phyloP scores from a whole-genome alignment of 2,113 vertebrate species.

The Pholis gunnellus region DNA sequence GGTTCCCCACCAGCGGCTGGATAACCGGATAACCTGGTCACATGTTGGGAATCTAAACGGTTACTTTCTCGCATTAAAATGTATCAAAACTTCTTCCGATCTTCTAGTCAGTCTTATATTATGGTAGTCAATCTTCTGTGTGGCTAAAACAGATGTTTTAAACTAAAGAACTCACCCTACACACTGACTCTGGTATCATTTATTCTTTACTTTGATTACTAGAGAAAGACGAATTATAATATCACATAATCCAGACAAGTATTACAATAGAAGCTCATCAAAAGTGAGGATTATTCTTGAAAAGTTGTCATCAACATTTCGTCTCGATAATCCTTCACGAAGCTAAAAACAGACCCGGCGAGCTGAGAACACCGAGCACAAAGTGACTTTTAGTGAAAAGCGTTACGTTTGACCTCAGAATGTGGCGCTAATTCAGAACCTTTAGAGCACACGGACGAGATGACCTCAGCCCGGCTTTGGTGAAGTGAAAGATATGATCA shows the following conservation, averaged over 20 bases:
- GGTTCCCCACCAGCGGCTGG: too few relatives aligned
- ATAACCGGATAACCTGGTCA: not conserved
- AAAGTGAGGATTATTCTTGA: not conserved
- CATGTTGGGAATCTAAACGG: not conserved
- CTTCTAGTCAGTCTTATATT: too few relatives aligned
- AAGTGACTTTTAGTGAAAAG: not conserved
- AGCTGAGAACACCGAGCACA: not conserved
- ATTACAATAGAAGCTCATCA: not conserved
- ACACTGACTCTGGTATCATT: not conserved
- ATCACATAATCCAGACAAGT: not conserved
- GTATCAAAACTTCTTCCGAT: too few relatives aligned
- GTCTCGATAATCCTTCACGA: not conserved
- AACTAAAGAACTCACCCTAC: not conserved
- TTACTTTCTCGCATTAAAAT: not conserved
- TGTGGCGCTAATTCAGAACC: not conserved
- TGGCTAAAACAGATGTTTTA: too few relatives aligned
- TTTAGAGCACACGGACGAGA: not conserved
- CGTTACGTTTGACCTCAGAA: slow-evolving; percentile 38
- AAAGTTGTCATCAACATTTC: not conserved
- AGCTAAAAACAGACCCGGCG: not conserved
- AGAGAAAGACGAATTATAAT: not conserved
- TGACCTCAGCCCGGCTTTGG: not conserved
- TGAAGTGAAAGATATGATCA: not conserved
- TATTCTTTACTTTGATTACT: too few relatives aligned
- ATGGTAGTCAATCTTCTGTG: too few relatives aligned